Evolutionary conservation across 1,140 invertebrate species (phyloP), one percentile per base, ranked within the genome.

Genomic region (Rhopalosiphum padi): DNA sequence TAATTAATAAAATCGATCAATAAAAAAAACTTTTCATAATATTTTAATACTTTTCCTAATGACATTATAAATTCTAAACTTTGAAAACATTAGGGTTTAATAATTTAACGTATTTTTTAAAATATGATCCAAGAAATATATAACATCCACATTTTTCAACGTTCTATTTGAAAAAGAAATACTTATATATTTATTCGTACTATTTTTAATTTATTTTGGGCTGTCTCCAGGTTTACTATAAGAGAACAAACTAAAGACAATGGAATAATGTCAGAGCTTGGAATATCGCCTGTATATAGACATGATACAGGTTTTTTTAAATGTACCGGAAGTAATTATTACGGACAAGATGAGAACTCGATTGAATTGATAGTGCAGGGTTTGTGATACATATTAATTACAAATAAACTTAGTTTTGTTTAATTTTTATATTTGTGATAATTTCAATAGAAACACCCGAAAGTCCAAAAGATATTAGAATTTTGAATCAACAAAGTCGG

Each of bases 351-450:
- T 94, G 97, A 98, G 95, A 98, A 98, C 96, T 97, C 97, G 43
- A 98, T 99, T 95, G 97, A 98, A 94, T 96, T 99, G 22, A 97
- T 98, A 89, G 98, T 99, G 22, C 98, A 99, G 97, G 98, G 97
- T 97, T 95, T 94, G 94, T 94, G 8, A 5, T 90, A 22, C 87
- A 23, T 37, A 35, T 89, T 15, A 87, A 25, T 55, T 11, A 0
- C 41, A 8, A 37, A 25, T 37, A 1, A 87, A 53, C 5, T 7
- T n/a, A 30, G 46, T 48, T 53, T 35, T n/a, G 6, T 35, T 51
- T 48, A 35, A 11, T 89, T 55, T 55, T 55, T 55, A 89, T 89
- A 51, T 53, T 30, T 3, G 3, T 5, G 4, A 55, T 37, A 9
- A n/a, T 92, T 94, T 77, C 94, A 94, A 30, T 94, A 97, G 97